Conservation (phyloP, 2,888 invertebrate genomes). For the Drosophila robusta region DNA sequence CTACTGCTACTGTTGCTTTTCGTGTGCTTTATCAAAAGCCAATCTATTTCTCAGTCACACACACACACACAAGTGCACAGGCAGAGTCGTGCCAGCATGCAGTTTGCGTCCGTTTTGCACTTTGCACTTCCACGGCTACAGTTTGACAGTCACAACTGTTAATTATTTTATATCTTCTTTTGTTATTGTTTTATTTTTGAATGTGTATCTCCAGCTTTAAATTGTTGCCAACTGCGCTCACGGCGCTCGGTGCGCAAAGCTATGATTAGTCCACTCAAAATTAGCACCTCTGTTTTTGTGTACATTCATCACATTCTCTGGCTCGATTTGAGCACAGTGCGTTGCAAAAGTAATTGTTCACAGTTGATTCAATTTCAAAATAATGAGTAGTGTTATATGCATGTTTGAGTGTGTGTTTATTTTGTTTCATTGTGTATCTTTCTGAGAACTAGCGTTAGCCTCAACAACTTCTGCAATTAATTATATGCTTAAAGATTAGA, state of each 20-base stretch:
- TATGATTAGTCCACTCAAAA: slow-evolving; percentile 14
- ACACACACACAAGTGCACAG: slow-evolving; percentile 6
- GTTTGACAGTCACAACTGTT: slow-evolving; percentile 23
- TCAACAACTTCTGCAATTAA: too few relatives aligned
- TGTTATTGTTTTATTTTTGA: neutral
- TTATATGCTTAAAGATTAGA: too few relatives aligned
- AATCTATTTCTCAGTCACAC: slow-evolving; percentile 27
- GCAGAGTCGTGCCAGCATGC: slow-evolving; percentile 14
- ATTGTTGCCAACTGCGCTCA: slow-evolving; percentile 1
- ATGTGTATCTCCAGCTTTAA: slow-evolving; percentile 6
- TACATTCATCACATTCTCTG: neutral
- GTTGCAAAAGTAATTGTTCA: neutral
- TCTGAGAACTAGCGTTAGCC: too few relatives aligned
- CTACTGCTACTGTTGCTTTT: slow-evolving; percentile 24
- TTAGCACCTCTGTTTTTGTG: slow-evolving; percentile 23
- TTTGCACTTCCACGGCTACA: slow-evolving; percentile 41
- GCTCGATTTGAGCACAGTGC: slow-evolving; percentile 9
- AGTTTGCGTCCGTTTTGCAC: slow-evolving; percentile 31
- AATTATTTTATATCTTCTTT: neutral
- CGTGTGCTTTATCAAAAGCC: slow-evolving; percentile 40
- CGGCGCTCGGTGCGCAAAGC: slow-evolving; percentile 1
- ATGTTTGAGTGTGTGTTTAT: too few relatives aligned
- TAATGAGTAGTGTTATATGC: too few relatives aligned
- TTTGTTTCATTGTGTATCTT: too few relatives aligned
- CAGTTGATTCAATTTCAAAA: too few relatives aligned